Evolutionary conservation across 2,797 vertebrate genomes (phyloP).

Genomic region (Gastrophryne carolinensis): DNA sequence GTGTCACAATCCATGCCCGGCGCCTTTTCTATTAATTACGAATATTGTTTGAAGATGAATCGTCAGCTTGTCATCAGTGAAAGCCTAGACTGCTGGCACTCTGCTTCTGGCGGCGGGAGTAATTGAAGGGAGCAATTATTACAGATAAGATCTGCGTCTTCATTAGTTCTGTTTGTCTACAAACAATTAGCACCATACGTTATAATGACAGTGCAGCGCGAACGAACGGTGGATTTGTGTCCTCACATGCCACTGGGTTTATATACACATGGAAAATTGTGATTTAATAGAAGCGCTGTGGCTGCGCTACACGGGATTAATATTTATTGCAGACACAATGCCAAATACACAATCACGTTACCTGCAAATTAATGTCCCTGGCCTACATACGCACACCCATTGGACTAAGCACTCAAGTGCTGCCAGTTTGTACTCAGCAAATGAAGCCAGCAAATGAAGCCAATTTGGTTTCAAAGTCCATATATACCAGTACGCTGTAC

Average conservation of each 20-base stretch:
- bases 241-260: neutral
- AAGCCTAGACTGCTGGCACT: neutral
- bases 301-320: no score
- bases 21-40: constrained; percentile 8
- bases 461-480: no score
- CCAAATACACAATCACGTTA: no score
- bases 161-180: neutral
- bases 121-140: neutral
- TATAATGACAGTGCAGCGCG: neutral
- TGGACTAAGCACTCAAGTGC: no score
- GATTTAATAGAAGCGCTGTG: no score
- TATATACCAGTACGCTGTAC: no score
- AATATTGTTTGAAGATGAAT: neutral
- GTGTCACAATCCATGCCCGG: neutral
- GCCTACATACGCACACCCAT: no score
- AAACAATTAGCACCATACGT: neutral
- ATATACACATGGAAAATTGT: neutral
- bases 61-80: neutral
- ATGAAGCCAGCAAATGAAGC: no score
- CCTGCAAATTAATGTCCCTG: no score
- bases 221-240: neutral
- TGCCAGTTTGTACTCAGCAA: no score
- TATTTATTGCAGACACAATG: no score
- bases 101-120: neutral
- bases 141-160: neutral